Evolutionary conservation across 2,888 invertebrate species (phyloP).

Genomic region (Tholera decimalis): DNA sequence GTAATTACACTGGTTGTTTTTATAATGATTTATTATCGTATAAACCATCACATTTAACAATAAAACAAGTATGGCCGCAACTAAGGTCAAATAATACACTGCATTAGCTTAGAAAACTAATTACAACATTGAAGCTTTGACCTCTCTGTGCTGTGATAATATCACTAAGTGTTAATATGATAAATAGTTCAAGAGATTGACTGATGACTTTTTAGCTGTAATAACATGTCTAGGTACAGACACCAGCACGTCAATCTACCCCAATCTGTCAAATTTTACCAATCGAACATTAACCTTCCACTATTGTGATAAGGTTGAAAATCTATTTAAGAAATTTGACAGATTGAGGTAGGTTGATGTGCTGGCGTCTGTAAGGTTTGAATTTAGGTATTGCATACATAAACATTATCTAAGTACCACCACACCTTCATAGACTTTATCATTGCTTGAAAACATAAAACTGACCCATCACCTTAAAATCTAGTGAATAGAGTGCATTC

Average conservation of each 20-base stretch:
- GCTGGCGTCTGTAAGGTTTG: background rate
- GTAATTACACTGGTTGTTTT: no score
- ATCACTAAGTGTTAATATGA: slow-evolving; percentile 34
- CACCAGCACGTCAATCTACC: no score
- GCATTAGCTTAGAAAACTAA: slow-evolving; percentile 34
- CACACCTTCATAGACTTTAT: background rate
- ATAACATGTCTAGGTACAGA: slow-evolving; percentile 8
- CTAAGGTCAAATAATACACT: no score
- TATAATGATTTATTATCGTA: no score
- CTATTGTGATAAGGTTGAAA: no score
- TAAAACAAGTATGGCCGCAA: no score
- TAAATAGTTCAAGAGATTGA: slow-evolving; percentile 29
- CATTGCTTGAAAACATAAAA: background rate
- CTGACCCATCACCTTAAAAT: background rate
- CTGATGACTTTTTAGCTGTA: slow-evolving; percentile 27
- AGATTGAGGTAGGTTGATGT: no score
- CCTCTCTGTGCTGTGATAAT: slow-evolving; percentile 37
- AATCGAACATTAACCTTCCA: no score
- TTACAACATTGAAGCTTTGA: slow-evolving; percentile 45
- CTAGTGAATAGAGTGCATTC: background rate
- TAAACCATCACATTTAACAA: no score
- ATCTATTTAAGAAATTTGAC: no score
- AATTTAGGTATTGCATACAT: slow-evolving; percentile 7
- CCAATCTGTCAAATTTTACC: no score
- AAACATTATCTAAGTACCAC: background rate